Evolutionary conservation across 2,888 invertebrate genomes (phyloP).

Genomic region (Cantharis flavilabris): DNA sequence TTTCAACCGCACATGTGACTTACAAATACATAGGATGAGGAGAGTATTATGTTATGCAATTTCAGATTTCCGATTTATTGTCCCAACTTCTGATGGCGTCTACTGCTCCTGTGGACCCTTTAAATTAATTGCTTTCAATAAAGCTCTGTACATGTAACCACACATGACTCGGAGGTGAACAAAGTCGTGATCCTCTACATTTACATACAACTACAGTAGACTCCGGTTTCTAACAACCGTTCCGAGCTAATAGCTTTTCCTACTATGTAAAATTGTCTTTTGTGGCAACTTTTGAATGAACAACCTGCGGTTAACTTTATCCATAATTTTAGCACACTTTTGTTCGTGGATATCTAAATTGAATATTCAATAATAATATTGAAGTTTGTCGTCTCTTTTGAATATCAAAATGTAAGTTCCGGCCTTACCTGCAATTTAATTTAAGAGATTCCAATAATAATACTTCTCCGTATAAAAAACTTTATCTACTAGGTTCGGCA

Average conservation of each 20-base stretch:
- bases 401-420: conserved; percentile 5
- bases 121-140: conserved; percentile 35
- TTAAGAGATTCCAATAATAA: background rate
- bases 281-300: conserved; percentile 39
- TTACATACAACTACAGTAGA: conserved; percentile 18
- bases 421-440: conserved; percentile 13
- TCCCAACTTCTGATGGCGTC: background rate
- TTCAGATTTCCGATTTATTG: background rate
- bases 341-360: conserved; percentile 34
- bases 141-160: conserved; percentile 30
- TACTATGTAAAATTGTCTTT: conserved; percentile 33
- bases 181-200: conserved; percentile 23
- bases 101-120: background rate
- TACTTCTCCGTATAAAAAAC: conserved; percentile 8
- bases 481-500: conserved; percentile 9
- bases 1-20: background rate
- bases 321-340: conserved; percentile 38
- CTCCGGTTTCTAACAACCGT: conserved; percentile 13
- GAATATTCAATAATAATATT: conserved; percentile 34
- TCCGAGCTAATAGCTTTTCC: conserved; percentile 14
- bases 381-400: conserved; percentile 25
- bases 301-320: conserved; percentile 33
- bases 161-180: conserved; percentile 26
- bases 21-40: background rate
- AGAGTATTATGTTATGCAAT: background rate